A percentile compares a stretch with the other conserved stretches of the same genome.
Evolutionary conservation across 1,140 invertebrate species (phyloP).

Genomic region (Rhysida immarginata): DNA sequence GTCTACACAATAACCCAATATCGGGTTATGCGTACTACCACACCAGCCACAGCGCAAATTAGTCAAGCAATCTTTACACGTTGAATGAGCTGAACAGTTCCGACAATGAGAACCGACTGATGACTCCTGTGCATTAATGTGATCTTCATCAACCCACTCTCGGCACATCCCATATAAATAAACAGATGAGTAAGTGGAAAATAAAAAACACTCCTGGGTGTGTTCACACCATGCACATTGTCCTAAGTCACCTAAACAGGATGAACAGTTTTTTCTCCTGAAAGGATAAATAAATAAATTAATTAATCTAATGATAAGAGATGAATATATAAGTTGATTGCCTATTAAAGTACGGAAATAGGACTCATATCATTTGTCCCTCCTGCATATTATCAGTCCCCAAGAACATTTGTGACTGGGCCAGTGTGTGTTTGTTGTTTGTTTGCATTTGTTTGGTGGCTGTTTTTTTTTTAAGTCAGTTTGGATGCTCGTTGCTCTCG

Average conservation of each 20-base stretch:
- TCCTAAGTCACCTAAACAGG: constrained; percentile 66
- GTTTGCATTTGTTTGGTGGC: no score
- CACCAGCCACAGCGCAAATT: constrained; percentile 88
- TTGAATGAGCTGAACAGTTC: constrained; percentile 54
- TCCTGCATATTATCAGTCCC: no score
- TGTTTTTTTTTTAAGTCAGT: no score
- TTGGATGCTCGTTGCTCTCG: no score
- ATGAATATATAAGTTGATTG: no score
- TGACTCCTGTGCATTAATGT: constrained; percentile 13
- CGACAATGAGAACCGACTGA: constrained; percentile 45
- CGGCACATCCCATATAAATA: constrained; percentile 82
- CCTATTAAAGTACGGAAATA: no score
- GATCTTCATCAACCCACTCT: constrained; percentile 65
- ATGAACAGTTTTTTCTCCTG: constrained; percentile 53
- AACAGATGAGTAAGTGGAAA: constrained; percentile 83
- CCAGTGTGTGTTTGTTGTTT: no score
- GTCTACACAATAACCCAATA: constrained; percentile 45
- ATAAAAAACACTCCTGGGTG: constrained; percentile 67
- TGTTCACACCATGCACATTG: constrained; percentile 91
- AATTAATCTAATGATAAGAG: no score
- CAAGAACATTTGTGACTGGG: no score
- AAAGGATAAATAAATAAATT: constrained; percentile 6
- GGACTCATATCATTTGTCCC: no score
- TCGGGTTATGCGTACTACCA: constrained; percentile 70
- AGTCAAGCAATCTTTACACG: constrained; percentile 63